A percentile compares a stretch with the other conserved stretches of the same genome.
Evolutionary conservation across 2,797 vertebrate genomes (phyloP).

Genomic region (Buphagus erythrorhynchus): DNA sequence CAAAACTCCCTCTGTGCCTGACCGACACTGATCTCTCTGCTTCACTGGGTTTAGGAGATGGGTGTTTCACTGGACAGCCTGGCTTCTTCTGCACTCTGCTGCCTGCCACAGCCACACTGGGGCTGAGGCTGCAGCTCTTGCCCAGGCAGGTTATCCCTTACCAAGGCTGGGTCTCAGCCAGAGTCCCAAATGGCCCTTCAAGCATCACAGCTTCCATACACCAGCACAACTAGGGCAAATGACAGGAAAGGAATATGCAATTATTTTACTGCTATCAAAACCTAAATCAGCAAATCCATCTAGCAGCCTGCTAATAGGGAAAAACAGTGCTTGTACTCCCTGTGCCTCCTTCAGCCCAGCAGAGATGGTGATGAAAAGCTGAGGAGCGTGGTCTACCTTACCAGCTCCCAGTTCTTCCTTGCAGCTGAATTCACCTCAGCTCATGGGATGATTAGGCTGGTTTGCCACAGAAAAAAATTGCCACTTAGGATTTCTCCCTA

Average conservation of each 20-base stretch:
- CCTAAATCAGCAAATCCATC: neutral
- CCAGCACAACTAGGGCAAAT: neutral
- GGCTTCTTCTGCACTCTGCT: neutral
- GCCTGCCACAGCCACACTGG: neutral
- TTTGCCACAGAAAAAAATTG: neutral
- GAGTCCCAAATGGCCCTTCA: neutral
- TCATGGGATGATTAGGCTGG: neutral
- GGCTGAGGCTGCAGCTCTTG: neutral
- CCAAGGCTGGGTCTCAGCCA: neutral
- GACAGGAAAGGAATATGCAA: neutral
- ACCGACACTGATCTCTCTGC: neutral
- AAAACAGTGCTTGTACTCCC: neutral
- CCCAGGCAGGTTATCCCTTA: neutral
- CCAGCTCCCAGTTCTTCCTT: neutral
- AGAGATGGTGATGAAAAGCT: neutral
- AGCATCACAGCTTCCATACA: accelerated
- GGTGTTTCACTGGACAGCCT: accelerated
- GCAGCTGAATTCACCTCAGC: neutral
- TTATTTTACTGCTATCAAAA: neutral
- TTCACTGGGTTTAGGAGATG: neutral
- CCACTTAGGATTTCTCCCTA: neutral
- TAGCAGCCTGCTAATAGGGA: neutral
- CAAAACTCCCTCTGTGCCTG: neutral
- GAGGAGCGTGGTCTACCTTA: neutral
- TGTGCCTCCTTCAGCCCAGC: neutral